phyloP scores from a whole-genome alignment of 2,888 invertebrate species.

The Heliconius ismenius region DNA sequence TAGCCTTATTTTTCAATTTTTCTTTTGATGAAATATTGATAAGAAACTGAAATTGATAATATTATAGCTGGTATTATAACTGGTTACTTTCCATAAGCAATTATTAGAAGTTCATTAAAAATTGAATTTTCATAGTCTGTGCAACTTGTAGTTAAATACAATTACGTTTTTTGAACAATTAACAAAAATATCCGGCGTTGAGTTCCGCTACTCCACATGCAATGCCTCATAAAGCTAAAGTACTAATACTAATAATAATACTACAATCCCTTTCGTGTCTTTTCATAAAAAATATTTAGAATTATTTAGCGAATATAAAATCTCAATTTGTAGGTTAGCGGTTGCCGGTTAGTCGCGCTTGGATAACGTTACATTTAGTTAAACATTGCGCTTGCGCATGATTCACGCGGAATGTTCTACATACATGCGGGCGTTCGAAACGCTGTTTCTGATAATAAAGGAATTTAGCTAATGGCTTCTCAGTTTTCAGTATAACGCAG shows the following conservation, averaged over 20 bases:
- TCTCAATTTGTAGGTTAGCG: slow-evolving; percentile 1
- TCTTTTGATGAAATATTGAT: no score
- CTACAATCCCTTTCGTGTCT: background rate
- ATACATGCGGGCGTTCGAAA: slow-evolving; percentile 16
- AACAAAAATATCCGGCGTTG: no score
- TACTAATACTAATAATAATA: background rate
- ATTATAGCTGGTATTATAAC: no score
- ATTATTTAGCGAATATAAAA: background rate
- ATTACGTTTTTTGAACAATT: no score
- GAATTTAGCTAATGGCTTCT: background rate
- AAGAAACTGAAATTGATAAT: background rate
- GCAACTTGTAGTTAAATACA: background rate
- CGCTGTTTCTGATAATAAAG: slow-evolving; percentile 6
- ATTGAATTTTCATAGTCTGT: background rate
- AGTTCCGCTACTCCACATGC: no score
- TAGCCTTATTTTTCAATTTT: background rate
- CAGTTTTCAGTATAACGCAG: background rate
- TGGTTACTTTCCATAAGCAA: background rate
- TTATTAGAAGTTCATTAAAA: no score
- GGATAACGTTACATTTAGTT: slow-evolving; percentile 15
- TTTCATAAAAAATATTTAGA: background rate
- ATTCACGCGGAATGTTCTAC: slow-evolving; percentile 30
- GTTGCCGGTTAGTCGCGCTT: slow-evolving; percentile 15
- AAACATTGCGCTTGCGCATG: slow-evolving; percentile 15
- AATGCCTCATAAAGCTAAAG: no score